Evolutionary conservation across 64 coral and sea anemone species (phyloP).

Genomic region (Platygyra sinensis): DNA sequence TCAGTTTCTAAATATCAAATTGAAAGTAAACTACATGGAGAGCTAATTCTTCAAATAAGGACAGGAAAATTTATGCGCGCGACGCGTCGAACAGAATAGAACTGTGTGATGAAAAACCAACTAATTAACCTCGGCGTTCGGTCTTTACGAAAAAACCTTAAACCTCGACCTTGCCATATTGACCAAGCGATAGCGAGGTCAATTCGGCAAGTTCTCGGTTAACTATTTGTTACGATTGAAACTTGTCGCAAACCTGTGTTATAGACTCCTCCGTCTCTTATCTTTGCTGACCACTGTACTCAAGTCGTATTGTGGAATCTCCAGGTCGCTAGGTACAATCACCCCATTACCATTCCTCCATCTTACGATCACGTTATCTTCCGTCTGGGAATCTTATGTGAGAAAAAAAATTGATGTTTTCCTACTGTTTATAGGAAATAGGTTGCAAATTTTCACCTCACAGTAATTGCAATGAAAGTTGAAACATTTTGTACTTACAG

Average conservation of each 20-base stretch:
- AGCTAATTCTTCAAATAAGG: too few species aligned
- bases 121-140: too few species aligned
- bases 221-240: neutral
- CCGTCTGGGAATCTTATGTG: slow-evolving; percentile 52
- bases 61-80: too few species aligned
- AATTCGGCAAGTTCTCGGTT: too few species aligned
- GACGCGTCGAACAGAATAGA: too few species aligned
- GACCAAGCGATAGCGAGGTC: too few species aligned
- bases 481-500: slow-evolving; percentile 32
- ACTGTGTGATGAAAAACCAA: too few species aligned
- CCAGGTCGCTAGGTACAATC: slow-evolving; percentile 37
- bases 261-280: slow-evolving; percentile 40
- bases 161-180: too few species aligned
- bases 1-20: too few species aligned
- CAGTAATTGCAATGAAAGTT: neutral
- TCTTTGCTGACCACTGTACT: slow-evolving; percentile 1
- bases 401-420: neutral
- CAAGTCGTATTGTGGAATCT: slow-evolving; percentile 49
- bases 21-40: too few species aligned
- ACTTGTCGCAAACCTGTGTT: slow-evolving; percentile 49
- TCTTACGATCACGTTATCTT: slow-evolving; percentile 47
- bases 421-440: neutral
- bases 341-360: slow-evolving; percentile 47
- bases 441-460: neutral
- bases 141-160: too few species aligned